These are phyloP conservation scores for Cecropterus lyciades DNA, from an alignment of 1,140 invertebrate genomes.

Conservation along the genomic window DNA sequence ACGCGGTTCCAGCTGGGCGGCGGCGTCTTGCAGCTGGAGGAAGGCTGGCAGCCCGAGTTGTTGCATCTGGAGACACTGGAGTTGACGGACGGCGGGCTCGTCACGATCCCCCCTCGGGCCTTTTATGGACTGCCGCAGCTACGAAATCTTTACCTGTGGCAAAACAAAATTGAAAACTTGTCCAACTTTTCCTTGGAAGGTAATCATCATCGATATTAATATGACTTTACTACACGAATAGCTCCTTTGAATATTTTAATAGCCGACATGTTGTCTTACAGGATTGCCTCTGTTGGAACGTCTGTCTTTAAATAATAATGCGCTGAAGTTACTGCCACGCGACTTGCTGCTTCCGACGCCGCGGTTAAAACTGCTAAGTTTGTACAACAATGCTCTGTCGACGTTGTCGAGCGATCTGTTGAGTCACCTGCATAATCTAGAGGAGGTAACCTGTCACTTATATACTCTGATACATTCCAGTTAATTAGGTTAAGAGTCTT, in stretches of 20 bases:
- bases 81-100: neutral
- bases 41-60: constrained; percentile 6
- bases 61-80: neutral
- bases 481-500: neutral
- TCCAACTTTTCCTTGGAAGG: constrained; percentile 2
- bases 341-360: constrained; percentile 35
- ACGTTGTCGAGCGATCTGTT: constrained; percentile 5
- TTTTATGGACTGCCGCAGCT: neutral
- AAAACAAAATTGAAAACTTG: constrained; percentile 11
- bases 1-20: neutral
- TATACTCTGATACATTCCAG: neutral
- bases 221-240: neutral
- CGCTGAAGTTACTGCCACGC: constrained; percentile 35
- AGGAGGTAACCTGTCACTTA: constrained; percentile 2
- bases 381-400: constrained; percentile 24
- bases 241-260: neutral
- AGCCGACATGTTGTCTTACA: constrained; percentile 11
- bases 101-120: neutral
- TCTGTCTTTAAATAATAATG: constrained; percentile 49
- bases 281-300: constrained; percentile 38
- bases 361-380: constrained; percentile 21
- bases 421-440: constrained; percentile 11
- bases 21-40: neutral
- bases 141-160: constrained; percentile 3
- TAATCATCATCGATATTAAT: neutral